Evolutionary conservation across 1,140 invertebrate genomes (phyloP).

Genomic region (Chlorops oryzae): DNA sequence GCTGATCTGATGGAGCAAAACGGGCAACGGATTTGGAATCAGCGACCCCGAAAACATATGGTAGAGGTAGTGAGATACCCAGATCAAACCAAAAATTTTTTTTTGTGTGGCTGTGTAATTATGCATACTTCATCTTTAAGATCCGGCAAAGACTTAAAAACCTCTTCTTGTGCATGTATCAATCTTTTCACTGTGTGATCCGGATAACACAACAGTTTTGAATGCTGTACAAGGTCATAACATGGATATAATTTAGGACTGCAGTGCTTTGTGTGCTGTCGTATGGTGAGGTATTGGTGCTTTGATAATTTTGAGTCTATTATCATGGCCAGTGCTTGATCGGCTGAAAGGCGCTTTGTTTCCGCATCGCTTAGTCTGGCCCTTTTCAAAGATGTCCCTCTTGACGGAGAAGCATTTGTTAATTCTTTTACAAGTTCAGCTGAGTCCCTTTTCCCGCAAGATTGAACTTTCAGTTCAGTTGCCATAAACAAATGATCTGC

Average conservation of each 20-base stretch:
- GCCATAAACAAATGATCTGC: neutral
- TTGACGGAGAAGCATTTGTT: too few species aligned
- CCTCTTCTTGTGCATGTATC: neutral
- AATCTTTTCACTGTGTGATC: neutral
- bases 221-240: neutral
- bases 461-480: too few species aligned
- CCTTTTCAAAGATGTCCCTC: too few species aligned
- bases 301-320: neutral
- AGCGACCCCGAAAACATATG: too few species aligned
- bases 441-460: too few species aligned
- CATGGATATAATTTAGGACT: too few species aligned
- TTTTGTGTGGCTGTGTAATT: too few species aligned
- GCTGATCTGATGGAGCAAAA: too few species aligned
- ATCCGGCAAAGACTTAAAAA: neutral
- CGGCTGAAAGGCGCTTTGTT: neutral
- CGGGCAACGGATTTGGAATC: too few species aligned
- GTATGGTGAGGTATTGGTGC: neutral
- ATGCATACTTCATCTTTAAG: neutral
- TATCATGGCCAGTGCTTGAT: neutral
- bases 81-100: slow-evolving; percentile 3
- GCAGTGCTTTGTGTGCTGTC: neutral
- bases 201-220: neutral
- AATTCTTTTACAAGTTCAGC: too few species aligned
- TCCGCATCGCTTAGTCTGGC: neutral
- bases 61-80: too few species aligned